Base-by-base conservation (phyloP, 2,888 invertebrate species). In the Criorhina ranunculi region DNA sequence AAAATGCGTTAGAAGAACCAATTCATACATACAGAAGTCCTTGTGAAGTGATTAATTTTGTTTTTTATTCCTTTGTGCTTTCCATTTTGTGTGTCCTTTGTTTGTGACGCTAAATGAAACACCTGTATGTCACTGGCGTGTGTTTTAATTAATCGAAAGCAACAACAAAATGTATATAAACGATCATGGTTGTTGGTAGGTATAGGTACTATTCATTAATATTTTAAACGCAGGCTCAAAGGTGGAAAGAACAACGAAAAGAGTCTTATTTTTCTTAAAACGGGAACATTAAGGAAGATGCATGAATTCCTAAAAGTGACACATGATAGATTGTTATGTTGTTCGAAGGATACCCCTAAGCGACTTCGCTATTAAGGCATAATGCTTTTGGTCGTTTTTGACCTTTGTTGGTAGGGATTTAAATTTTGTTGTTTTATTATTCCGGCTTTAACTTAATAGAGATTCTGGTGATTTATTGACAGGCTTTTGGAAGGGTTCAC, bases 101-200 rank as follows among this genome's bases (percentile, higher is more conserved):
- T 62, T 53, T 46, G 62, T 77, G 57, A 59, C 33, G 37, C 46
- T 19, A 55, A 67, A 67, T 62, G 55, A 60, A 75, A 75, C 80
- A 80, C 80, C 80, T 80, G 75, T 80, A 67, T 73, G 73, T 53
- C 60, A 15, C 5, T 46, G 37, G 53, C 60, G 51, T 24, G 17
- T 67, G 57, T 67, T 76, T 67, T 76, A 76, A 76, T 76, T 76
- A 76, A 76, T 67, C 51, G 76, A 67, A 67, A 46, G 31, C 37
- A 60, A 59, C 51, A 60, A 67, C 15, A 33, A 44, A 66, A 66
- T 66, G 66, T 66, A 31, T 46, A 67, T 59, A 76, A 76, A 44
- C 59, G 76, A 76, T 76, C 67, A 51, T 67, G 67, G 59, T 67
- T 33, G 59, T 33, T 24, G 24, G 24, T 24, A 1, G 24, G n/a